phyloP scores from a whole-genome alignment of 2,113 vertebrate species.

The Xenus cinereus region DNA sequence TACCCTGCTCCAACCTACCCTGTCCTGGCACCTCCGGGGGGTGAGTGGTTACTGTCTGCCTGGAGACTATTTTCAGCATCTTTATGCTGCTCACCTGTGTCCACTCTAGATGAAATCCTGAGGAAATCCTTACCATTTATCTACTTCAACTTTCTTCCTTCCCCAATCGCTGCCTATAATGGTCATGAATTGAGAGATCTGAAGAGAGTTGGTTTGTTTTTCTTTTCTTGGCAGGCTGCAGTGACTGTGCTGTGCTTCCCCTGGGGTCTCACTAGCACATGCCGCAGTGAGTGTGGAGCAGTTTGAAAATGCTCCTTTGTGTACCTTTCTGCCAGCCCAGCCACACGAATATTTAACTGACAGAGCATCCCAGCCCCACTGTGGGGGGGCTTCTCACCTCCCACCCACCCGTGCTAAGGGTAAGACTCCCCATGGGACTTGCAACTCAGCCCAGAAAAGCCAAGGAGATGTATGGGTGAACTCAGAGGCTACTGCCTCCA shows the following conservation, averaged over 20 bases:
- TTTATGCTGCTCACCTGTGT: not conserved
- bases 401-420: not conserved
- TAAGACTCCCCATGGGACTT: not conserved
- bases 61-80: not conserved
- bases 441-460: not conserved
- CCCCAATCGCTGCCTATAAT: not conserved
- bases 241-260: not conserved
- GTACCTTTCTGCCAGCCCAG: not conserved
- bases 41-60: not conserved
- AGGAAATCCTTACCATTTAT: not conserved
- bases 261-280: not conserved
- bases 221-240: not conserved
- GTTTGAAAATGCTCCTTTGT: not conserved
- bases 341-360: not conserved
- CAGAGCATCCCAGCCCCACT: not conserved
- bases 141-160: not conserved
- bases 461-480: not conserved
- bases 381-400: not conserved
- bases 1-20: not conserved
- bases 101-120: not conserved
- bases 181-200: not conserved
- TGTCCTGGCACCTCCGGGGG: not conserved
- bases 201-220: not conserved
- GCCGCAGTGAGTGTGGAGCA: too few relatives aligned
- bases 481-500: not conserved